phyloP scores from a whole-genome alignment of 1,140 invertebrate genomes.

The Rhopalosiphum maidis region DNA sequence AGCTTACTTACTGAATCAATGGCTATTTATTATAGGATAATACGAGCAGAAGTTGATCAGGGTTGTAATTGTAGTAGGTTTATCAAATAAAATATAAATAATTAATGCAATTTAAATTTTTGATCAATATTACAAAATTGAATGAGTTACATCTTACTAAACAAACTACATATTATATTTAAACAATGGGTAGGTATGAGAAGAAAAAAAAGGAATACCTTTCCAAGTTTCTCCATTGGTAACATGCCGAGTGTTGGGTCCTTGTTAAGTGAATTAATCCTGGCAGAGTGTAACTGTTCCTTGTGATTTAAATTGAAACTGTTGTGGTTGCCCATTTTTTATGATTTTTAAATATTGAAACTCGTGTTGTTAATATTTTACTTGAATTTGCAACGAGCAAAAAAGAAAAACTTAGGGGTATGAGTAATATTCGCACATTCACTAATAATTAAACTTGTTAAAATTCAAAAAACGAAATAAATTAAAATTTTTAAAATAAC shows the following conservation, averaged over 20 bases:
- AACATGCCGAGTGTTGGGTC: slow-evolving; percentile 51
- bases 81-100: no score
- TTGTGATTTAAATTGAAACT: slow-evolving; percentile 55
- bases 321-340: slow-evolving; percentile 50
- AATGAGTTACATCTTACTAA: neutral
- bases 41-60: no score
- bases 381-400: neutral
- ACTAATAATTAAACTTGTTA: neutral
- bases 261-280: slow-evolving; percentile 26
- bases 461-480: neutral
- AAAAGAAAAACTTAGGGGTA: neutral
- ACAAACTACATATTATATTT: neutral
- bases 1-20: no score
- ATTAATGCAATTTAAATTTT: no score
- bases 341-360: neutral
- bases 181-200: neutral
- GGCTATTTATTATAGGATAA: no score
- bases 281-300: slow-evolving; percentile 37
- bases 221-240: slow-evolving; percentile 58
- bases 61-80: no score
- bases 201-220: slow-evolving; percentile 39
- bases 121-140: neutral
- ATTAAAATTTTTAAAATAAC: neutral
- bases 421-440: neutral
- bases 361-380: neutral